phyloP scores from a whole-genome alignment of 2,797 vertebrate species.

The Acrossocheilus wenchowensis region DNA sequence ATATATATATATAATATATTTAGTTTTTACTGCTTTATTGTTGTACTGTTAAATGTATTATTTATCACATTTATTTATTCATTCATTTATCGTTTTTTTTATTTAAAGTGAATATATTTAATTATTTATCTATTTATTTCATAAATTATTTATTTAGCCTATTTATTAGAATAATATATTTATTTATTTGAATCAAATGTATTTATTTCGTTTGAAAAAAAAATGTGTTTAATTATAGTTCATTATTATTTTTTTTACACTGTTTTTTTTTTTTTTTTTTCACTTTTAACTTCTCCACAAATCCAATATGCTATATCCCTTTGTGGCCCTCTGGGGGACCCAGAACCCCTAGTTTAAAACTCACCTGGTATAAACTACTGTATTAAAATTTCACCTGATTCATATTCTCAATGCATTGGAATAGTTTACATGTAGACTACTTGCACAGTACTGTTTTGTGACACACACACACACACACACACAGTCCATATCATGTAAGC shows the following conservation, averaged over 20 bases:
- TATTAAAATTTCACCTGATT: neutral
- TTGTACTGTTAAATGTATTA: no score
- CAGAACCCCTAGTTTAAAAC: neutral
- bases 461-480: neutral
- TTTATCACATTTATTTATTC: no score
- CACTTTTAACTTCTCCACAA: neutral
- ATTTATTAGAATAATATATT: neutral
- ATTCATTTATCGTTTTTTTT: no score
- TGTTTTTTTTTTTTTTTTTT: neutral
- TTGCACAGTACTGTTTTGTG: conserved; percentile 1
- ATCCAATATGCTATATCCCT: no score
- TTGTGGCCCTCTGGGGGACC: neutral
- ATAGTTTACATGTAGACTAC: neutral
- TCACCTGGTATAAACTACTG: neutral
- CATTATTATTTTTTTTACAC: neutral
- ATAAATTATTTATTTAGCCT: neutral
- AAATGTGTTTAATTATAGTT: neutral
- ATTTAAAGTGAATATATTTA: no score
- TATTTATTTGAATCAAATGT: neutral
- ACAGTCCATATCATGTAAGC: conserved; percentile 12
- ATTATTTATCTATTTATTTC: neutral
- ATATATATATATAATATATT: no score
- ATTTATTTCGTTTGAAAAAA: neutral
- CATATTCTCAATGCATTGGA: neutral
- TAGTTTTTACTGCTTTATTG: no score